Evolutionary conservation across 2,797 vertebrate species (phyloP), one percentile per base, ranked within the genome.

Genomic region (Rhinichthys osculus): DNA sequence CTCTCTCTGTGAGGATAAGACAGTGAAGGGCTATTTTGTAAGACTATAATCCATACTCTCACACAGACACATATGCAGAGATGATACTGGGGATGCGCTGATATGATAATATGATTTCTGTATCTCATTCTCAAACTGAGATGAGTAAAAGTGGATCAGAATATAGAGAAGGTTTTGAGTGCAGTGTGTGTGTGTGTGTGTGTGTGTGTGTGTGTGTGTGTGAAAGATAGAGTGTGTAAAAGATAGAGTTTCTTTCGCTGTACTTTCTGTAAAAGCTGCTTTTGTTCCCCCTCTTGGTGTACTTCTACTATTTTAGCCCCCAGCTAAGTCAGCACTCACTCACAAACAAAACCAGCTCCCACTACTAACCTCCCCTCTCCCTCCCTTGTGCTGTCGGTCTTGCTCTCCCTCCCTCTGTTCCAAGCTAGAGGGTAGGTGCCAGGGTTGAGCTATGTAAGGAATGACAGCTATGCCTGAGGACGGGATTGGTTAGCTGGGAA

Each of bases 301-400:
- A 78, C 59, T 86, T 83, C 78, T 77, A 82, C 38, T 85, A 78
- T 83, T 82, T 70, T 78, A 82, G 83, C 88, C 87, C 86, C 82
- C 85, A 90, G 87, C 89, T 82, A 88, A 78, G 90, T 88, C 90
- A 89, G 81, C 88, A 79, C 74, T 78, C 83, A 38, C 59, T 71
- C 59, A 35, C 78, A 79, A 69, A 72, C 77, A 86, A 81, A 86
- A 71, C 27, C 57, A 81, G 66, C 35, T 33, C 21, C 16, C 81
- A n/a, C 52, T 52, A 84, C 78, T 54, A 44, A 54, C 40, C 52
- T 67, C 52, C 59, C 82, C 52, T 44, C 9, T 73, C 79, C 19
- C 66, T 83, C 38, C 52, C 78, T 52, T 16, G 19, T 66, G 70
- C 59, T 50, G 70, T 74, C 30, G 40, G 70, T 78, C 83, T 74